These are phyloP conservation scores for Megamerina dolium DNA, from an alignment of 2,888 invertebrate species.

Conservation along the genomic window DNA sequence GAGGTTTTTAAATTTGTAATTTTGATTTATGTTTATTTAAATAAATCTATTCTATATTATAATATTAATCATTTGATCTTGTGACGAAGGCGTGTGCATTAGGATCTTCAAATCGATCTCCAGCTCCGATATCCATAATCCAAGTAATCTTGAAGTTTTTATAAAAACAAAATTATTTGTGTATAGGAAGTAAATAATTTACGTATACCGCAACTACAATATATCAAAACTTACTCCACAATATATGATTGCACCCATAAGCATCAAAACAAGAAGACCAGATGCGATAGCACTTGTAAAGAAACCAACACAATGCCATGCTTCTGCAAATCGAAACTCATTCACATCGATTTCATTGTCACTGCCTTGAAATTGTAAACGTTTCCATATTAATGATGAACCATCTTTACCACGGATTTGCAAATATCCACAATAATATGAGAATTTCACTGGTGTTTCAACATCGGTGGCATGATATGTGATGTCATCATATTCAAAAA, in stretches of 20 bases:
- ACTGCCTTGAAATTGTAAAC: slow-evolving; percentile 9
- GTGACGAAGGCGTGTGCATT: no score
- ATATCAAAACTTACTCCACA: slow-evolving; percentile 22
- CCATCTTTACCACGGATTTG: not conserved
- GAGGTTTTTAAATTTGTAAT: no score
- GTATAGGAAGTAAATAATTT: no score
- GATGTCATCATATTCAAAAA: not conserved
- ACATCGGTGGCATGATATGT: slow-evolving; percentile 4
- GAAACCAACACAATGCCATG: slow-evolving; percentile 15
- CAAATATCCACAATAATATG: slow-evolving; percentile 12
- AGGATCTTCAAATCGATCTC: no score
- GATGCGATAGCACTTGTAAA: slow-evolving; percentile 19
- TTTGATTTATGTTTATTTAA: no score
- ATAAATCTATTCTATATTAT: no score
- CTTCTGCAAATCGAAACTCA: slow-evolving; percentile 9
- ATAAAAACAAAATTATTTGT: no score
- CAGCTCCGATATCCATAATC: no score
- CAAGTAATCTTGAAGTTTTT: no score
- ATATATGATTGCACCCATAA: slow-evolving; percentile 18
- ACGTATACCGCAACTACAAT: no score
- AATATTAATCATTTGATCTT: no score
- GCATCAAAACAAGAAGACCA: slow-evolving; percentile 12
- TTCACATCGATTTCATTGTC: not conserved
- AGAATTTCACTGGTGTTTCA: slow-evolving; percentile 5
- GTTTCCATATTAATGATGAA: slow-evolving; percentile 4